These are phyloP conservation scores for Chloroceryle inda DNA, from an alignment of 2,797 vertebrate species.

Conservation along the genomic window DNA sequence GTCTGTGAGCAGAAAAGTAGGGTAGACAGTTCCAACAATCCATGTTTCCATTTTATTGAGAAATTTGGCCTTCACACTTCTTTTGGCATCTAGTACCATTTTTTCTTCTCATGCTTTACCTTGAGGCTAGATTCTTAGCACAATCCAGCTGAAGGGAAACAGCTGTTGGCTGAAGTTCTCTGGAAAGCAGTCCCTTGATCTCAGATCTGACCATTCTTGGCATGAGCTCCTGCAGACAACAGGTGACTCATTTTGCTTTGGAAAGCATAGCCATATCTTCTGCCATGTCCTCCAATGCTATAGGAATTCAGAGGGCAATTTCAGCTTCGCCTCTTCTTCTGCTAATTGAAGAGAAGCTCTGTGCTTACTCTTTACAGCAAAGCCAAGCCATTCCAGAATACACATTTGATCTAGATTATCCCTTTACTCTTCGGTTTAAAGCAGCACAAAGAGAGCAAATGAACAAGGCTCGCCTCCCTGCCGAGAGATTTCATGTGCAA, in stretches of 20 bases:
- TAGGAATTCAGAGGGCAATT: neutral
- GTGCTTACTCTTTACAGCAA: neutral
- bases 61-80: conserved; percentile 4
- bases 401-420: neutral
- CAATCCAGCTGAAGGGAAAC: neutral
- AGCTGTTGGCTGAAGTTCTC: conserved; percentile 15
- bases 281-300: neutral
- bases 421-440: conserved; percentile 32
- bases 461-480: neutral
- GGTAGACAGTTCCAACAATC: neutral
- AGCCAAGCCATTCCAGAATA: neutral
- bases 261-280: neutral
- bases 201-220: conserved; percentile 1
- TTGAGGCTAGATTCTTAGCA: conserved; percentile 8
- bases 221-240: conserved; percentile 30
- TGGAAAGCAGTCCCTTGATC: conserved; percentile 23
- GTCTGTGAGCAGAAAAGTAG: neutral
- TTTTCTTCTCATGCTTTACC: neutral
- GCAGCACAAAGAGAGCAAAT: neutral
- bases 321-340: conserved; percentile 1
- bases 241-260: conserved; percentile 65
- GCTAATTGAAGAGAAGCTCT: conserved; percentile 20
- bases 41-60: neutral
- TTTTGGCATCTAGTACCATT: neutral
- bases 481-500: neutral